Evolutionary conservation across 2,113 vertebrate species (phyloP), one percentile per base, ranked within the genome.

Genomic region (Pygoscelis antarcticus): DNA sequence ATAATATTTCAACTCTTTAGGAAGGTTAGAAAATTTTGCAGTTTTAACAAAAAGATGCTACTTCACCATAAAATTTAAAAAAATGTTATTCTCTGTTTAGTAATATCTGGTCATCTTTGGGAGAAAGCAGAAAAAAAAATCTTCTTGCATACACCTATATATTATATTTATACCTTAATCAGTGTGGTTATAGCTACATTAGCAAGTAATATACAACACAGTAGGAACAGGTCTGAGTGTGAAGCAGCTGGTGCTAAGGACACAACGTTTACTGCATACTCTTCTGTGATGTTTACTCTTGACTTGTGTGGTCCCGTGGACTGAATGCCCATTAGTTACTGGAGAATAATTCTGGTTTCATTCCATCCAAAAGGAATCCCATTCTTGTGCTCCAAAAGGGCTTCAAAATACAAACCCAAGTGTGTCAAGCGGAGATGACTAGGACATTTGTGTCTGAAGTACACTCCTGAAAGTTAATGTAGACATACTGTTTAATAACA

Each of bases 231-330:
- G 13, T 42, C 34, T 65, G 30, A 52, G 36, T 40, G 16, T 22
- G 30, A 84, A 77, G 42, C 17, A 57, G 10, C 9, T 81, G 64
- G 1, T 70, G 7, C 27, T 78, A 38, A 60, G 34, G 58, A 21
- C 17, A 44, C 6, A 44, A 16, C 2, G 0, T 61, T 75, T 58
- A 10, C 51, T 49, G 10, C 1, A 0, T 27, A 36, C 16, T 8
- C 9, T 61, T 72, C 34, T 1, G 0, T 49, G 30, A 7, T 3
- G 0, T 23, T 79, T 76, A 15, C 34, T 84, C 40, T 49, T 27
- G 29, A 16, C 3, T 69, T 61, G 1, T 30, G 20, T 57, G 32
- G 11, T 55, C 34, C 32, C 13, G 2, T 55, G 18, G 61, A 26
- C 26, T 57, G 34, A 57, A 74, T 44, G 9, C 3, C 13, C 38